phyloP scores from a whole-genome alignment of 1,140 invertebrate genomes.

The Dermatophagoides farinae region DNA sequence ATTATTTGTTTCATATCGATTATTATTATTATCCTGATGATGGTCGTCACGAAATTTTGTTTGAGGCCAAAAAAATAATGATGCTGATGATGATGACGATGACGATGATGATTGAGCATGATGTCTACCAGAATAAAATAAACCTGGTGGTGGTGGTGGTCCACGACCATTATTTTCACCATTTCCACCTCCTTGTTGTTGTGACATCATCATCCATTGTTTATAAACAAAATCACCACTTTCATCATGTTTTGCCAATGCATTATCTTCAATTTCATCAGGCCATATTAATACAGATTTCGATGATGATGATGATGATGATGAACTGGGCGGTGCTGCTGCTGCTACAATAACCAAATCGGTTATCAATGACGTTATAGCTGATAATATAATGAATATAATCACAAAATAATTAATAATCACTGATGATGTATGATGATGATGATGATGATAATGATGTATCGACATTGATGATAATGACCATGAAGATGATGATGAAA shows the following conservation, averaged over 20 bases:
- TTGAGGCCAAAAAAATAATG: too few relatives aligned
- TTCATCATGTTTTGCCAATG: neutral
- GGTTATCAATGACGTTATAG: too few relatives aligned
- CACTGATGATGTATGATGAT: neutral
- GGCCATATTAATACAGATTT: neutral
- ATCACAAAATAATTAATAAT: neutral
- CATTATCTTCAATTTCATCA: constrained; percentile 2
- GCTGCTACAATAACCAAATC: neutral
- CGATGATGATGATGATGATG: neutral
- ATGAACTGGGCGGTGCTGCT: neutral
- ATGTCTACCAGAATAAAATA: too few relatives aligned
- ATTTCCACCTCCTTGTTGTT: neutral
- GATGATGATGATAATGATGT: neutral
- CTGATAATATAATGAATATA: neutral
- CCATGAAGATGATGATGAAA: neutral
- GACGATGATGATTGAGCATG: too few relatives aligned
- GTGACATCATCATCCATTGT: neutral
- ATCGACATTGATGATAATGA: neutral
- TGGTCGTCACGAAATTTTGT: too few relatives aligned
- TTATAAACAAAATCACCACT: constrained; percentile 3
- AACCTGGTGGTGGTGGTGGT: too few relatives aligned
- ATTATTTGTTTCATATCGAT: too few relatives aligned
- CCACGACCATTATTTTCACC: too few relatives aligned
- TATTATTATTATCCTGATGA: too few relatives aligned
- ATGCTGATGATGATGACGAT: too few relatives aligned